Evolutionary conservation across 1,140 invertebrate genomes (phyloP), one percentile per base, ranked within the genome.

Genomic region (Dryas iulia): DNA sequence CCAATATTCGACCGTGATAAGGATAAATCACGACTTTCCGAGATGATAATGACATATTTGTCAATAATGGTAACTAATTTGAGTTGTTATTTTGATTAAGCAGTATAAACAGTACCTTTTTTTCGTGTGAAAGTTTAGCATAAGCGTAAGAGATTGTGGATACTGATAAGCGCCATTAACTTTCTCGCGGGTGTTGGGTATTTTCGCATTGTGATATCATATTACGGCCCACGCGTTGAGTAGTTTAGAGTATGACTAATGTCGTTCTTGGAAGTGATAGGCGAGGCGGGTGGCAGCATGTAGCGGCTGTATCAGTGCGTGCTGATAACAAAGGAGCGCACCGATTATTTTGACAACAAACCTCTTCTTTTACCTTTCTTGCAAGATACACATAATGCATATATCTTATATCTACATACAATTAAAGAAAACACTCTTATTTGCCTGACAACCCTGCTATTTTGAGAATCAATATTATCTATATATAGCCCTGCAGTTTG

Each of bases 121-220:
- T 91, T 84, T 88, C 89, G 84, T 91, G 89, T 92, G 91, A 92
- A 92, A 92, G 91, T 92, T 91, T 82, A 84, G 87, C 86, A 82
- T 89, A 89, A 88, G 84, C 82, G 87, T 89, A 89, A 79, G 86
- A 89, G 89, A 91, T 92, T 87, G 87, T 91, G 87, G 91, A 91
- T 91, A 90, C 89, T 92, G 91, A 92, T 92, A 91, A 92, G 91
- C 89, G 91, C 91, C 91, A 92, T 92, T 92, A 92, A 92, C 91
- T 92, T 92, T 92, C 91, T 92, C 91, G 91, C 91, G 91, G 87
- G 86, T 91, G 91, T 90, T 91, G 89, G 87, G 86, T 92, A 92
- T 92, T 92, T 92, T 92, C 91, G 91, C 91, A 90, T 91, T 92
- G 91, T 92, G 91, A 92, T 92, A 92, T 92, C 90, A 92, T 92